Evolutionary conservation across 2,888 invertebrate genomes (phyloP).

Genomic region (Cantharis lateralis): DNA sequence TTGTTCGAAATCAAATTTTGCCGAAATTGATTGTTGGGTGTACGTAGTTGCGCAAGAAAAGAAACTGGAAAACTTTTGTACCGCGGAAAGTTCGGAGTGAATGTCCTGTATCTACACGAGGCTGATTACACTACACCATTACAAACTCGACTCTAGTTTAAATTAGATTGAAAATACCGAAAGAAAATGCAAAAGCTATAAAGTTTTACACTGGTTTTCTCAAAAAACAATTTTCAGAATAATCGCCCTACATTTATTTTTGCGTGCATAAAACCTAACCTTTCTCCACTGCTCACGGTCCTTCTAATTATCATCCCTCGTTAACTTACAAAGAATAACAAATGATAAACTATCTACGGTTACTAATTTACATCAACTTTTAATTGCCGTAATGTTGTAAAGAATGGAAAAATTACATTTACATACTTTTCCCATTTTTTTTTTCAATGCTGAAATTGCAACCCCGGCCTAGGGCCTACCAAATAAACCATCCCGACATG

Average conservation of each 20-base stretch:
- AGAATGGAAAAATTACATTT: background rate
- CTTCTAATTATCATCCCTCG: background rate
- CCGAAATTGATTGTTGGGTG: background rate
- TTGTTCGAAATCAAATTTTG: background rate
- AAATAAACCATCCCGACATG: background rate
- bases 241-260: background rate
- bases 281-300: background rate
- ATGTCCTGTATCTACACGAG: slow-evolving; percentile 5
- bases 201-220: background rate
- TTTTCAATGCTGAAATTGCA: background rate
- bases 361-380: background rate
- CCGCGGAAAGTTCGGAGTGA: background rate
- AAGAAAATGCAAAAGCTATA: slow-evolving; percentile 10
- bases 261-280: background rate
- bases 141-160: slow-evolving; percentile 13
- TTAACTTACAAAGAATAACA: background rate
- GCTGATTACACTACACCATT: slow-evolving; percentile 13
- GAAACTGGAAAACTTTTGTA: slow-evolving; percentile 11
- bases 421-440: background rate
- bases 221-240: background rate
- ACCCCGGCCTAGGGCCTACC: background rate
- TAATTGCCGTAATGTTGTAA: background rate
- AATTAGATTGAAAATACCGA: slow-evolving; percentile 9
- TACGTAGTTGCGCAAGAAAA: background rate
- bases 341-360: background rate